These are phyloP conservation scores for Probaryconus sp. DNA, from an alignment of 1,140 invertebrate genomes.

Conservation along the genomic window DNA sequence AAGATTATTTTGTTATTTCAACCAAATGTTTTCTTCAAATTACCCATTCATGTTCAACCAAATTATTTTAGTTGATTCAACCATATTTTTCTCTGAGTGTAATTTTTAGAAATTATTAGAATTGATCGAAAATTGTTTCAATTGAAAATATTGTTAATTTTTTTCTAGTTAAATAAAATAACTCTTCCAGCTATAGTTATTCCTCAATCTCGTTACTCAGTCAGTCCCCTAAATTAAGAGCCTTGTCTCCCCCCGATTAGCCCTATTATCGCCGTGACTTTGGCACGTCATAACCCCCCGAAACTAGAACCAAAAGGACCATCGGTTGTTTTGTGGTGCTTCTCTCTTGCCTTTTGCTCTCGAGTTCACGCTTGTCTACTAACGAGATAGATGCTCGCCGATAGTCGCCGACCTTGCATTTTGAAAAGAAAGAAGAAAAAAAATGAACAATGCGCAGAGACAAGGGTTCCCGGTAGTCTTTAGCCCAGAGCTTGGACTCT, in stretches of 20 bases:
- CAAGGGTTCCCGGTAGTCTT: slow-evolving; percentile 43
- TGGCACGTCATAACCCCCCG: slow-evolving; percentile 52
- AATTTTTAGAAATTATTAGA: too few species aligned
- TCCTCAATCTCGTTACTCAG: slow-evolving; percentile 9
- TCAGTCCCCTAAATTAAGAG: slow-evolving; percentile 38
- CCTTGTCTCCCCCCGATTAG: slow-evolving; percentile 41
- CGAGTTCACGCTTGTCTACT: slow-evolving; percentile 60
- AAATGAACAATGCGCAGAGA: slow-evolving; percentile 38
- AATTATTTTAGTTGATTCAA: too few species aligned
- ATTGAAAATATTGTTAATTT: too few species aligned
- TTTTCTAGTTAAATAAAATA: too few species aligned
- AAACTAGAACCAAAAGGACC: not conserved
- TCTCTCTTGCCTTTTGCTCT: slow-evolving; percentile 33
- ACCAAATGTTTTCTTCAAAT: too few species aligned
- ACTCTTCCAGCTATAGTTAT: too few species aligned
- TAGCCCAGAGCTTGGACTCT: slow-evolving; percentile 19
- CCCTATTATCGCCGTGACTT: slow-evolving; percentile 49
- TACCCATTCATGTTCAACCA: too few species aligned
- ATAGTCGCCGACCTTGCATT: slow-evolving; percentile 52
- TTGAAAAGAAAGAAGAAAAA: too few species aligned
- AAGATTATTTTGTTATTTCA: too few species aligned
- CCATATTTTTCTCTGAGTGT: too few species aligned
- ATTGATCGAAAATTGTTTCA: too few species aligned
- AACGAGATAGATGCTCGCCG: slow-evolving; percentile 61
- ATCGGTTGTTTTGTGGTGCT: slow-evolving; percentile 14